phyloP scores from a whole-genome alignment of 2,797 vertebrate species.

The Echiichthys vipera region DNA sequence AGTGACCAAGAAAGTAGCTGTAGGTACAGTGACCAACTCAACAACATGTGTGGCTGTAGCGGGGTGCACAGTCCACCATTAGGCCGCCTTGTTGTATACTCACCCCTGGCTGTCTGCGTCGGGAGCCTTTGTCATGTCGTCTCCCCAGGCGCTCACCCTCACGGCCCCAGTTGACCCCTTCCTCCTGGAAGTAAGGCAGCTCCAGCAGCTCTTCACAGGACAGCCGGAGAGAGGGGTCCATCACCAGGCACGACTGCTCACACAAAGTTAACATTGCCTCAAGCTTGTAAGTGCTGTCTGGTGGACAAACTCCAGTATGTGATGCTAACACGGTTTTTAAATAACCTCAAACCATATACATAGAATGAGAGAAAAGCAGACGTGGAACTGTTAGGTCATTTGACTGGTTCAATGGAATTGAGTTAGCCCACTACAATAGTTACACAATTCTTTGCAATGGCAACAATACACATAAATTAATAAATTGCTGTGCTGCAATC shows the following conservation, averaged over 20 bases:
- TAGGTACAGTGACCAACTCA: neutral
- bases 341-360: neutral
- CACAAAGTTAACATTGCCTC: neutral
- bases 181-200: constrained; percentile 87
- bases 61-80: neutral
- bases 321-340: neutral
- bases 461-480: too few species aligned
- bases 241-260: constrained; percentile 88
- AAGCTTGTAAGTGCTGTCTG: neutral
- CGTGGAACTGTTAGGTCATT: too few species aligned
- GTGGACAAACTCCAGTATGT: neutral
- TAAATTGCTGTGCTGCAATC: neutral
- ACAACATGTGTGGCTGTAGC: neutral
- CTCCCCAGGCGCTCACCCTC: constrained; percentile 77
- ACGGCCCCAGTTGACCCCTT: constrained; percentile 75
- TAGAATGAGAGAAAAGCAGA: too few species aligned
- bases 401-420: too few species aligned
- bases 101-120: constrained; percentile 82
- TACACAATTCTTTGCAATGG: too few species aligned
- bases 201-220: constrained; percentile 89
- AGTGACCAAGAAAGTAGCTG: neutral
- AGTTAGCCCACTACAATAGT: too few species aligned
- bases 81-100: neutral
- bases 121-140: constrained; percentile 79
- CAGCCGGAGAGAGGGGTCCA: constrained; percentile 88